Percentiles rank a stretch among this genome's conserved stretches.
Conservation (phyloP, 2,113 vertebrate species). For the Atrichornis clamosus region DNA sequence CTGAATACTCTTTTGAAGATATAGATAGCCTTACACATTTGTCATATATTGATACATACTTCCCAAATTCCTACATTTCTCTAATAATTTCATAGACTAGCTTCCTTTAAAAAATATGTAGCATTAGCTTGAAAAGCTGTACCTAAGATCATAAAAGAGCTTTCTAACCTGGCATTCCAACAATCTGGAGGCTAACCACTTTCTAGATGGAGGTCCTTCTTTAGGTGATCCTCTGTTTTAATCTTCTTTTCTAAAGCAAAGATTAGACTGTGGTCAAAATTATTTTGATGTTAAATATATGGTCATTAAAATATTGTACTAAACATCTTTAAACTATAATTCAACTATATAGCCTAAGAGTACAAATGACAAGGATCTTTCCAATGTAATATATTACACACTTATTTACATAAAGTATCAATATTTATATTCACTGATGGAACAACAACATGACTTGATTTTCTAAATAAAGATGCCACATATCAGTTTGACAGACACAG, state of each 20-base stretch:
- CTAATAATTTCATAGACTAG: neutral
- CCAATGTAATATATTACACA: neutral
- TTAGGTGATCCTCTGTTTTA: neutral
- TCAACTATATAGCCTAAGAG: neutral
- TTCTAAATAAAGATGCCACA: slow-evolving; percentile 40
- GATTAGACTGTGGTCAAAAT: neutral
- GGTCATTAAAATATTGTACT: neutral
- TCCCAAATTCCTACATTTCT: neutral
- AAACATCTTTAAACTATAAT: neutral
- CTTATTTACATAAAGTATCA: slow-evolving; percentile 27
- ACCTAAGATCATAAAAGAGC: neutral
- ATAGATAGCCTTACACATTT: neutral
- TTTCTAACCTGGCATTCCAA: neutral
- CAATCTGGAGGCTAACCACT: neutral
- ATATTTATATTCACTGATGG: slow-evolving; percentile 15
- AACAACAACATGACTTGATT: slow-evolving; percentile 6
- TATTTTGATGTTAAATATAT: neutral
- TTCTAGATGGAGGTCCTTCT: neutral
- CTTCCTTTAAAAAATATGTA: neutral
- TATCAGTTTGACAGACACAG: slow-evolving; percentile 44
- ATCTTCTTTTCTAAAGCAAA: neutral
- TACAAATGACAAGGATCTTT: neutral
- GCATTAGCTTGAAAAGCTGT: neutral
- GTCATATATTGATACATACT: neutral
- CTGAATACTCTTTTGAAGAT: neutral